Evolutionary conservation across 2,797 vertebrate genomes (phyloP).

Genomic region (Aldrovandia affinis): DNA sequence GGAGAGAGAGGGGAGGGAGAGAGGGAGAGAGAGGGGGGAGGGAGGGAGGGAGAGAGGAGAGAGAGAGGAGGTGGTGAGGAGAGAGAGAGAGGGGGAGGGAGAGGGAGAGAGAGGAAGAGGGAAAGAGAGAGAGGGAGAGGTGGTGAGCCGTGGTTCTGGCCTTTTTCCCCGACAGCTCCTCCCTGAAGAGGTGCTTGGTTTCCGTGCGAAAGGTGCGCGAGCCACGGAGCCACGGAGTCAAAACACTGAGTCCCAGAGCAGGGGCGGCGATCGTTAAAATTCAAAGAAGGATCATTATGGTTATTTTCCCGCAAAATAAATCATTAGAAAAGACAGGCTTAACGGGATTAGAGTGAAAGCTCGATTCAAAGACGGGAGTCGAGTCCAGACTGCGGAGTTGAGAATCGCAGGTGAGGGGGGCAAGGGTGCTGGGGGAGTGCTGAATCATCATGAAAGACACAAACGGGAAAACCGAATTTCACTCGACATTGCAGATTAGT

Average conservation of each 20-base stretch:
- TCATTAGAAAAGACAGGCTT: constrained; percentile 90
- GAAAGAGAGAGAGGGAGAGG: constrained; percentile 77
- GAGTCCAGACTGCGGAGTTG: constrained; percentile 68
- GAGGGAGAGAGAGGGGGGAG: no score
- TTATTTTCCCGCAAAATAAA: constrained; percentile 88
- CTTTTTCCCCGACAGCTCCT: constrained; percentile 86
- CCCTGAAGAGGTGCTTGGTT: constrained; percentile 82
- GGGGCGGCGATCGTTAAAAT: constrained; percentile 87
- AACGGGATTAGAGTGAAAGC: constrained; percentile 88
- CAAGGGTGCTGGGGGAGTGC: constrained; percentile 7
- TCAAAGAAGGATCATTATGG: constrained; percentile 85
- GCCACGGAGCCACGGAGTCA: constrained; percentile 90
- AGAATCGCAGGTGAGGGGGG: constrained; percentile 60
- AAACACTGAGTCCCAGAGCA: constrained; percentile 89
- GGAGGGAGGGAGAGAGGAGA: no score
- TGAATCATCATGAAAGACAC: constrained; percentile 10
- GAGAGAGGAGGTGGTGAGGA: no score
- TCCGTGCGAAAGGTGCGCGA: constrained; percentile 86
- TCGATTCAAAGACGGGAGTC: constrained; percentile 84
- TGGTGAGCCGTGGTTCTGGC: constrained; percentile 75
- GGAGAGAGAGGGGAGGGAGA: no score
- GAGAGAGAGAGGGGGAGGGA: no score
- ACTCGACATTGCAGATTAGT: background rate
- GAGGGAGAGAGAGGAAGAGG: no score
- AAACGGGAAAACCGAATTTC: constrained; percentile 17